Percentiles rank a stretch among this genome's conserved stretches.
Conservation (phyloP, 2,113 vertebrate genomes). For the Hemiscyllium ocellatum region DNA sequence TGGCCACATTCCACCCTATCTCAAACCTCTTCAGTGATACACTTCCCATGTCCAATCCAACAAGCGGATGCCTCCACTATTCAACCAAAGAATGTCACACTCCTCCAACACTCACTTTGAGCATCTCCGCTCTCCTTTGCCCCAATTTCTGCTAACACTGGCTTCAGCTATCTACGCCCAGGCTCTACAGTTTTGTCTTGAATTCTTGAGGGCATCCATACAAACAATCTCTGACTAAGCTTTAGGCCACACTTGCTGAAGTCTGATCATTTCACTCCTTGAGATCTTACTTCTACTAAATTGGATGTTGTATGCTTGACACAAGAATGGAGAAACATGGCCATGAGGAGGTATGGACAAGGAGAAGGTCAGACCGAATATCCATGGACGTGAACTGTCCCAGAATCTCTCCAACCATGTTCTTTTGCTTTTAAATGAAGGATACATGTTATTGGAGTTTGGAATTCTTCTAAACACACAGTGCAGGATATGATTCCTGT, state of each 20-base stretch:
- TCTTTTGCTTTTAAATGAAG: constrained; percentile 49
- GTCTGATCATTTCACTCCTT: neutral
- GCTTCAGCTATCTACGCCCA: neutral
- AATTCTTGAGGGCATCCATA: neutral
- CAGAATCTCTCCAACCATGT: neutral
- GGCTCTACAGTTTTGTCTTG: neutral
- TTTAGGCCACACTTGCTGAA: neutral
- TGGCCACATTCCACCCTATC: neutral
- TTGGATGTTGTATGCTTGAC: neutral
- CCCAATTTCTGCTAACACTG: neutral
- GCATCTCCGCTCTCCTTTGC: neutral
- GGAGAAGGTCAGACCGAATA: neutral
- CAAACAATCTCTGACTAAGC: neutral
- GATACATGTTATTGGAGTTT: constrained; percentile 93
- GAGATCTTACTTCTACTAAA: neutral
- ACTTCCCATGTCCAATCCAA: no score
- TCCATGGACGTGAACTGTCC: neutral
- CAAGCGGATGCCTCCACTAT: no score
- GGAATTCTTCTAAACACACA: constrained; percentile 86
- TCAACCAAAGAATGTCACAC: neutral
- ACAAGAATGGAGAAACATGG: neutral
- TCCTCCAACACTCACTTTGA: neutral
- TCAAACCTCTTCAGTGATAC: neutral
- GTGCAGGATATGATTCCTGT: constrained; percentile 88
- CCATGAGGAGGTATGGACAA: neutral